Percentiles rank a stretch among this genome's conserved stretches.
Evolutionary conservation across 2,113 vertebrate genomes (phyloP).

Genomic region (Apus apus): DNA sequence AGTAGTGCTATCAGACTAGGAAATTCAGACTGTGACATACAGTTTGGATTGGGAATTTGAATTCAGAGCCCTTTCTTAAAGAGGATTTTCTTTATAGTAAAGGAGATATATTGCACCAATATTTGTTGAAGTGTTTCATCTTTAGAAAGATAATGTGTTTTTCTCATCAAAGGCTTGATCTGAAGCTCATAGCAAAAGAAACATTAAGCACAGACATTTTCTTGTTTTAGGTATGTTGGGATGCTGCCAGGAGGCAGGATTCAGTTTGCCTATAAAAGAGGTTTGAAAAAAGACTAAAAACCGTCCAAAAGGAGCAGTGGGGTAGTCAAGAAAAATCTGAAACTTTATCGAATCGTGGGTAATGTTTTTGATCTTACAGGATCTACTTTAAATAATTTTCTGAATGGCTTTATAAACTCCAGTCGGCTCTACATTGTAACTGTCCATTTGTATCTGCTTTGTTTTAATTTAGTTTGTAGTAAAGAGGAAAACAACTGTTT

Average conservation of each 20-base stretch:
- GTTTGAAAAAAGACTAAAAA: not conserved
- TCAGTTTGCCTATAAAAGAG: not conserved
- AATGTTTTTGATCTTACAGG: not conserved
- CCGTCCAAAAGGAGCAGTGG: not conserved
- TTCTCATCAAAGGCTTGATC: slow-evolving; percentile 15
- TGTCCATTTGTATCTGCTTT: not conserved
- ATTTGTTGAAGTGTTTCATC: not conserved
- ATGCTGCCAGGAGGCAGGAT: not conserved
- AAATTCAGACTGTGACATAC: not conserved
- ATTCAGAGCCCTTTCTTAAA: slow-evolving; percentile 1
- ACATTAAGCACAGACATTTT: not conserved
- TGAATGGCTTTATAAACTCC: not conserved
- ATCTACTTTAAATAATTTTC: not conserved
- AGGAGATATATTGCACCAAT: not conserved
- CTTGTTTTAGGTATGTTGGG: not conserved
- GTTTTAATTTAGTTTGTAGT: not conserved
- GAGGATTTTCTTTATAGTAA: not conserved
- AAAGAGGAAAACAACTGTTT: not conserved
- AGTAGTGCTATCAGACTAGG: not conserved
- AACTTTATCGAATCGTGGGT: not conserved
- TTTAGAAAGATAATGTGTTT: not conserved
- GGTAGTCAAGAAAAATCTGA: not conserved
- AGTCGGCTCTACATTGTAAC: not conserved
- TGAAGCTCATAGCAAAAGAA: not conserved
- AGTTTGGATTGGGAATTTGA: not conserved